Percentiles rank a stretch among this genome's conserved stretches.
Conservation (phyloP, 2,113 vertebrate genomes). For the Anarhynchus alexandrinus region DNA sequence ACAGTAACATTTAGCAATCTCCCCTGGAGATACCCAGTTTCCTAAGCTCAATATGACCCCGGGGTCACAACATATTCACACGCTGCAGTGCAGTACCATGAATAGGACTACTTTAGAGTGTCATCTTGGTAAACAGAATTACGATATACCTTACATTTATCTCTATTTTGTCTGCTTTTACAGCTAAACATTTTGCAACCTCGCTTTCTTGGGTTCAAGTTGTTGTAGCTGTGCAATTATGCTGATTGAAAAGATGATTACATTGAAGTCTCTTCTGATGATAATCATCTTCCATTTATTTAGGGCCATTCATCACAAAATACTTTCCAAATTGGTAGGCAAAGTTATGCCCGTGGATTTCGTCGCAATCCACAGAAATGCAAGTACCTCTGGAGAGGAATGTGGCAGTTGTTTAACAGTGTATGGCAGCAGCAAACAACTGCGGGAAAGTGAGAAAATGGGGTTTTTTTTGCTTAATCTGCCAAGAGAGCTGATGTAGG, state of each 20-base stretch:
- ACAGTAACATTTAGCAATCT: not conserved
- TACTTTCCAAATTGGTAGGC: not conserved
- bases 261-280: not conserved
- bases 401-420: not conserved
- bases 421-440: not conserved
- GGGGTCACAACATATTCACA: not conserved
- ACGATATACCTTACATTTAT: not conserved
- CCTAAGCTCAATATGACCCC: not conserved
- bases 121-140: not conserved
- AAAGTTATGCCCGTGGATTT: not conserved
- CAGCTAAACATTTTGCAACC: not conserved
- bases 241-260: slow-evolving; percentile 13
- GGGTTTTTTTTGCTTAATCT: not conserved
- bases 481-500: no score
- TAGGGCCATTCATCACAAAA: not conserved
- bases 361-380: not conserved
- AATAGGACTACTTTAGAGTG: not conserved
- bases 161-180: not conserved
- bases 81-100: rapidly evolving
- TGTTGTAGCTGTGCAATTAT: not conserved
- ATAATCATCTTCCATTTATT: not conserved
- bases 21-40: not conserved
- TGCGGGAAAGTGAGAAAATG: not conserved
- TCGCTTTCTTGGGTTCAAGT: not conserved
- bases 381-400: not conserved